These are phyloP conservation scores for Panurus biarmicus DNA, from an alignment of 2,113 vertebrate genomes.

Conservation along the genomic window DNA sequence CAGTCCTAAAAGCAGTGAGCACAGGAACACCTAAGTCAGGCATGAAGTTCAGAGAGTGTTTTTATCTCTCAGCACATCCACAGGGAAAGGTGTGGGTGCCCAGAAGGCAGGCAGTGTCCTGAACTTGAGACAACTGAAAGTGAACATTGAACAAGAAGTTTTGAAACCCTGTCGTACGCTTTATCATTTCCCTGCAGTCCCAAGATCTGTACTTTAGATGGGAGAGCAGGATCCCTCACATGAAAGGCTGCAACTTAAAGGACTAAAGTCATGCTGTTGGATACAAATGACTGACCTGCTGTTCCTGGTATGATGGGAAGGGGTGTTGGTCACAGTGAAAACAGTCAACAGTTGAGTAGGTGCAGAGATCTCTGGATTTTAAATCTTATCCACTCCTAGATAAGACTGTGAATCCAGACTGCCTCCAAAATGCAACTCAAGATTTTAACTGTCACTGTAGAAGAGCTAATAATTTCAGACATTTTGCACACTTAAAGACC, in stretches of 20 bases:
- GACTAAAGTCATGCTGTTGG: not conserved
- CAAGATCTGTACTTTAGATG: not conserved
- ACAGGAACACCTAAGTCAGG: not conserved
- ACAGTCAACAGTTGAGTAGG: not conserved
- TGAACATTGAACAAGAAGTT: not conserved
- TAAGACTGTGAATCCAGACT: not conserved
- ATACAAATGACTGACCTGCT: not conserved
- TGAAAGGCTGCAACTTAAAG: not conserved
- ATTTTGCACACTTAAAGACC: not conserved
- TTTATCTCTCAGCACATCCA: not conserved
- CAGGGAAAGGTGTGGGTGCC: not conserved
- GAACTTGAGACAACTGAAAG: not conserved
- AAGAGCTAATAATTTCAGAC: not conserved
- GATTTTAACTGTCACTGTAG: not conserved
- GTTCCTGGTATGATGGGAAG: not conserved
- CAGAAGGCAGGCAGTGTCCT: not conserved
- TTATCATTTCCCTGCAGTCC: not conserved
- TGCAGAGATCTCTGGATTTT: not conserved
- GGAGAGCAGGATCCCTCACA: not conserved
- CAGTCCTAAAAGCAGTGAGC: not conserved
- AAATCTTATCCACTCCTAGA: not conserved
- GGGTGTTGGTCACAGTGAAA: not conserved
- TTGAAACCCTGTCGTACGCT: not conserved
- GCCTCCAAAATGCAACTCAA: not conserved
- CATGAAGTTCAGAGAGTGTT: not conserved